Conservation (phyloP, 2,797 vertebrate genomes). For the Paedocypris micromegethes region DNA sequence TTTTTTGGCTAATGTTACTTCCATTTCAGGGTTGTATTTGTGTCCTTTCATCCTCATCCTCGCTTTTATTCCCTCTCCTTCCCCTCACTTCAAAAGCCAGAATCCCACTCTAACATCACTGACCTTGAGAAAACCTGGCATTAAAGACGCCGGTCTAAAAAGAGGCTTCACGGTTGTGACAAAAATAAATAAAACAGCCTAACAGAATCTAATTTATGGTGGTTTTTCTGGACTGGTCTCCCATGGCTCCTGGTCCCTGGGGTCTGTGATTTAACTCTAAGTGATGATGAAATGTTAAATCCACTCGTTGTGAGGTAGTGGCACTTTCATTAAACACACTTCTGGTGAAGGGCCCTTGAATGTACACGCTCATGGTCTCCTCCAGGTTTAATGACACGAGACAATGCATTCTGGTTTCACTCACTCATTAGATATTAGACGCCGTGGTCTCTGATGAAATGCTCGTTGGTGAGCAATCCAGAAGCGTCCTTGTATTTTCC, state of each 20-base stretch:
- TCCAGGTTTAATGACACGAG: conserved; percentile 10
- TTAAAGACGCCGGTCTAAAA: conserved; percentile 17
- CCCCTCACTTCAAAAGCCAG: conserved; percentile 36
- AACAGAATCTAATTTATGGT: conserved; percentile 33
- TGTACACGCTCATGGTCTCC: conserved; percentile 22
- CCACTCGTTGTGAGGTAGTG: conserved; percentile 28
- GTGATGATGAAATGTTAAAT: conserved; percentile 34
- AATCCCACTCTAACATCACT: conserved; percentile 25
- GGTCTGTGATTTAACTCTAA: conserved; percentile 36
- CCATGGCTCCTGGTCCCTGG: conserved; percentile 1
- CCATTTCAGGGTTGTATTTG: conserved; percentile 34
- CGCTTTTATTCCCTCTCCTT: conserved; percentile 34
- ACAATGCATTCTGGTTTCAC: conserved; percentile 16
- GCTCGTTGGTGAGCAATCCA: not conserved
- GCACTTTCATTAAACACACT: conserved; percentile 35
- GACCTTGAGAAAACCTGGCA: conserved; percentile 39
- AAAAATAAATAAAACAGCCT: conserved; percentile 28
- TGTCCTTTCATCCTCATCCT: conserved; percentile 40
- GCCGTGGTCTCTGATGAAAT: not conserved
- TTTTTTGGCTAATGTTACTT: conserved; percentile 30
- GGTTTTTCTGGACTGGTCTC: conserved; percentile 12
- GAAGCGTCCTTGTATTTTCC: conserved; percentile 8
- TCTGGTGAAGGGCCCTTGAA: conserved; percentile 12
- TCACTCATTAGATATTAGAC: conserved; percentile 28
- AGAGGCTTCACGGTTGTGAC: conserved; percentile 31